phyloP scores from a whole-genome alignment of 2,113 vertebrate species.

The Pogona vitticeps region DNA sequence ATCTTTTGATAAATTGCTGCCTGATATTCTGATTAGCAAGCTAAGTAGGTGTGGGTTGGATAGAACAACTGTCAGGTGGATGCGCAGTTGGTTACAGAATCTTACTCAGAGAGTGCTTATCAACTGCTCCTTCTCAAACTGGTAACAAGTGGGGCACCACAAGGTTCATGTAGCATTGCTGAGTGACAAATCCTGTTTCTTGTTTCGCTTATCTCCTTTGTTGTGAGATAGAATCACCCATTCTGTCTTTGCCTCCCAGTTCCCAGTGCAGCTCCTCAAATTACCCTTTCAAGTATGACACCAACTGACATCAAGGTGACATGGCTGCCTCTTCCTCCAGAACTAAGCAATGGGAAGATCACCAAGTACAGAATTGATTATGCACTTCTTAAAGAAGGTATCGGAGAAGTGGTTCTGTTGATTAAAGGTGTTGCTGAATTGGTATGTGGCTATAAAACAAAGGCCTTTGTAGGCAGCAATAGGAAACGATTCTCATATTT shows the following conservation, averaged over 20 bases:
- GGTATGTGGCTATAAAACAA: neutral
- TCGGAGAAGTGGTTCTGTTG: slow-evolving; percentile 43
- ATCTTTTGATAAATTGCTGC: no score
- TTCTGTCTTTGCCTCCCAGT: slow-evolving; percentile 75
- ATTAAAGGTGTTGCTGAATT: no score
- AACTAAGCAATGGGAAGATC: slow-evolving; percentile 88
- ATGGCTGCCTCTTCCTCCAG: slow-evolving; percentile 88
- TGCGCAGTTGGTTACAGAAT: no score
- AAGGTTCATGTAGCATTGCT: no score
- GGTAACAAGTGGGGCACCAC: no score
- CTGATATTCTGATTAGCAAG: no score
- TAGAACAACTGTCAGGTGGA: no score
- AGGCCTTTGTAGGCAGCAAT: neutral
- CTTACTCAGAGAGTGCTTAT: no score
- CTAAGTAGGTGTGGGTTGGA: no score
- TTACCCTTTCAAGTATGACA: slow-evolving; percentile 89
- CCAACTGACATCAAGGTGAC: slow-evolving; percentile 89
- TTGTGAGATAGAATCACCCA: slow-evolving; percentile 31
- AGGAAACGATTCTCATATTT: neutral
- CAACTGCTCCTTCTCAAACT: no score
- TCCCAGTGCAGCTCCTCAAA: slow-evolving; percentile 89
- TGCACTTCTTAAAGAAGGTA: slow-evolving; percentile 86
- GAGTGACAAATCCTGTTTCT: no score
- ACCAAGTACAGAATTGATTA: slow-evolving; percentile 93
- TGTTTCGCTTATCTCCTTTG: neutral